Evolutionary conservation across 2,113 vertebrate species (phyloP), one percentile per base, ranked within the genome.

Genomic region (Geococcyx californianus): DNA sequence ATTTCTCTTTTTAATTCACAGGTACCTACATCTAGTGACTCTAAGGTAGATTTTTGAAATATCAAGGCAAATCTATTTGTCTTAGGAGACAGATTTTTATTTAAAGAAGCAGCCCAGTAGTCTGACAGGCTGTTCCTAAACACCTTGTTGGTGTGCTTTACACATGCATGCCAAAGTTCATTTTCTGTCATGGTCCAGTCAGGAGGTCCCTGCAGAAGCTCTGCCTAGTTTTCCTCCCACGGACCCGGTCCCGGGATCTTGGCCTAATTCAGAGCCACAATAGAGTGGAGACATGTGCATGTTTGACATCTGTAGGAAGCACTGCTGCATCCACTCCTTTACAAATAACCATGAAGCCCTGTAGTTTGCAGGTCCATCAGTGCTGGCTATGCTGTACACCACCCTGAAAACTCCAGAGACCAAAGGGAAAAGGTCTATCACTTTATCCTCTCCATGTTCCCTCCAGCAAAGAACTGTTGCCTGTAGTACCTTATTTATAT

Each of bases 341-440:
- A 54, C 36, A 36, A 54, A 31, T 18, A 2, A 18, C 23, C 4
- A 3, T 11, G 24, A 80, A 87, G 52, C n/a, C 26, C 13, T 18
- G 26, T 4, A 13, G 10, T 31, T 31, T 31, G 14, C 36, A 42
- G 55, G 26, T 38, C 29, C 19, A 9, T 25, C 8, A 3, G 18
- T 26, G 67, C 42, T 25, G 34, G 7, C 19, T 8, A n/a, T 1
- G 5, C 11, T 31, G 56, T 58, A 13, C 4, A 4, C 14, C 5
- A 3, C 5, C 42, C 31, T 8, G 33, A 40, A 36, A 86, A 34
- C 38, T 54, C 67, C 33, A 20, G 11, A 0, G 3, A 38, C 0
- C 31, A 26, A 67, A 70, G 13, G 11, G 6, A 17, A 8, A 75
- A 55, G 49, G 29, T 69, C 68, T 51, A 10, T 9, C 19, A 18